phyloP scores from a whole-genome alignment of 2,113 vertebrate genomes.

The Gasterosteus aculeatus region DNA sequence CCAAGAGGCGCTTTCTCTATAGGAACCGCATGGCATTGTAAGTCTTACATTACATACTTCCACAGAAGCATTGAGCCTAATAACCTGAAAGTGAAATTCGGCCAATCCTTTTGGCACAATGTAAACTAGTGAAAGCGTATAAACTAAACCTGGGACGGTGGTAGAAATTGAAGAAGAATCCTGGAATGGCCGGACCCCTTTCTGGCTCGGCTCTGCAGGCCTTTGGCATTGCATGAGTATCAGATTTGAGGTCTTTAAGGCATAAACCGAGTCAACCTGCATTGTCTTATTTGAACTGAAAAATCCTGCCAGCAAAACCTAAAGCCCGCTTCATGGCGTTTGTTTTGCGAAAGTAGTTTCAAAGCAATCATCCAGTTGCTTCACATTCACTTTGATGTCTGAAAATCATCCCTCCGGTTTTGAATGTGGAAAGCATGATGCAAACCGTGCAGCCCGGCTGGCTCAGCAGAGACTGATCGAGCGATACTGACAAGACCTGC shows the following conservation, averaged over 20 bases:
- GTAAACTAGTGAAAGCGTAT: neutral
- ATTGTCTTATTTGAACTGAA: conserved; percentile 35
- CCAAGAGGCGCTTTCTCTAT: conserved; percentile 1
- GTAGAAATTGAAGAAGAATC: conserved; percentile 14
- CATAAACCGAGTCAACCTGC: conserved; percentile 50
- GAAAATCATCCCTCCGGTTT: conserved; percentile 13
- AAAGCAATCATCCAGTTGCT: conserved; percentile 33
- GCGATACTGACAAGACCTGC: conserved; percentile 34
- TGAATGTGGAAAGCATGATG: conserved; percentile 45
- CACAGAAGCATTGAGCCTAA: neutral
- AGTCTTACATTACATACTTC: neutral
- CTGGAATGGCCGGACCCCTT: conserved; percentile 43
- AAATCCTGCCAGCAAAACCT: conserved; percentile 11
- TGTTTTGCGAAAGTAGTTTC: conserved; percentile 23
- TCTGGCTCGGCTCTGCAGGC: conserved; percentile 39
- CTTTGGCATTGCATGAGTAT: conserved; percentile 50
- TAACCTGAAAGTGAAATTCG: neutral
- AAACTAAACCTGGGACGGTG: neutral
- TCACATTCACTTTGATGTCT: conserved; percentile 40
- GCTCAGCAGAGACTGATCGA: conserved; percentile 25
- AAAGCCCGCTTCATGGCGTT: conserved; percentile 3
- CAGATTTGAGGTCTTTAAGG: conserved; percentile 52
- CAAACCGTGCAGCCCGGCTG: conserved; percentile 40
- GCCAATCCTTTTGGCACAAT: neutral
- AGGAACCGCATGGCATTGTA: neutral